phyloP scores from a whole-genome alignment of 2,797 vertebrate genomes.

The Rhabdomys pumilio region DNA sequence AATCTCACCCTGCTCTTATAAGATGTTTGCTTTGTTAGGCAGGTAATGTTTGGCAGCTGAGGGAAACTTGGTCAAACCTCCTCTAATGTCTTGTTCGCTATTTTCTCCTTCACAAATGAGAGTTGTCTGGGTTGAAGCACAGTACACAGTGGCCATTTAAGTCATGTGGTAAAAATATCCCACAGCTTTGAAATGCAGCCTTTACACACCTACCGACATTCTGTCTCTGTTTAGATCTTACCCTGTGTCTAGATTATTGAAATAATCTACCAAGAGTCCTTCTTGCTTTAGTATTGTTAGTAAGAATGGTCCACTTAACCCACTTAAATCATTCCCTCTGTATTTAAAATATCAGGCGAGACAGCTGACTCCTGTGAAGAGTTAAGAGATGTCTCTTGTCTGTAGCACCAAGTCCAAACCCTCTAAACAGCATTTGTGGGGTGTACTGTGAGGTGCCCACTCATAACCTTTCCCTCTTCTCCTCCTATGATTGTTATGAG shows the following conservation, averaged over 20 bases:
- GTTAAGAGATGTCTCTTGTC: not conserved
- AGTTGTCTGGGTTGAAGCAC: not conserved
- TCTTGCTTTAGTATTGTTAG: not conserved
- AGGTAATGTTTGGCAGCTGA: conserved; percentile 10
- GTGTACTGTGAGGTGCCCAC: not conserved
- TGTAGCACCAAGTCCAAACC: conserved; percentile 2
- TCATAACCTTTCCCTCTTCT: not conserved
- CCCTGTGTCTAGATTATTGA: not conserved
- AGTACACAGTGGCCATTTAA: not conserved
- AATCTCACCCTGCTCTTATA: not conserved
- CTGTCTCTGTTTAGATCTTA: not conserved
- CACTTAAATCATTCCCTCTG: not conserved
- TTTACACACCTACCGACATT: not conserved
- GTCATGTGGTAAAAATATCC: not conserved
- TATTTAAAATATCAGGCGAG: conserved; percentile 17
- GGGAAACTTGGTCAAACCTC: not conserved
- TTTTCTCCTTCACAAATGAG: conserved; percentile 10
- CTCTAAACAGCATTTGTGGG: not conserved
- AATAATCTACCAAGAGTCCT: not conserved
- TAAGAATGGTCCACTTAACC: not conserved
- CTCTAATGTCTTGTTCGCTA: not conserved
- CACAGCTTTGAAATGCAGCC: not conserved
- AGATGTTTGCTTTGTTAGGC: not conserved
- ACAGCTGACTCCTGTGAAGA: not conserved
- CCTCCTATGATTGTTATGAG: not conserved